Evolutionary conservation across 1,140 invertebrate genomes (phyloP).

Genomic region (Drosophila punjabiensis): DNA sequence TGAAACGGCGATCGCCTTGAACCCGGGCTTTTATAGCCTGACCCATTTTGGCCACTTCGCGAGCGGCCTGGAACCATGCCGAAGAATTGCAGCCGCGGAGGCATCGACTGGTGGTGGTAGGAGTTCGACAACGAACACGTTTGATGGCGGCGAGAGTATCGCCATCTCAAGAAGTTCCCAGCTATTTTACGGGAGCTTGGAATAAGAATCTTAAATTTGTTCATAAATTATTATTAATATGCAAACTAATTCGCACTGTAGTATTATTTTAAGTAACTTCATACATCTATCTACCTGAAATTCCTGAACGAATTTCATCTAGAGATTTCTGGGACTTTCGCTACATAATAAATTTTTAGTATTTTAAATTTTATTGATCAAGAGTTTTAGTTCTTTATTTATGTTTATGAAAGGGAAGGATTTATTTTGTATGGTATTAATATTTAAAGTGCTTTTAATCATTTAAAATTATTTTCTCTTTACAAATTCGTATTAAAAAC

Average conservation of each 20-base stretch:
- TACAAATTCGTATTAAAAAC: neutral
- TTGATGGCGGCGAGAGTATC: constrained; percentile 5
- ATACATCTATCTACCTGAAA: neutral
- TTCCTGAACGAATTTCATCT: no score
- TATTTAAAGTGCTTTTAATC: neutral
- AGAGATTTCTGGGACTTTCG: neutral
- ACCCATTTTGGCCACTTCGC: constrained; percentile 85
- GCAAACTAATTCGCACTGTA: no score
- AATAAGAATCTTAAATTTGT: rapidly evolving
- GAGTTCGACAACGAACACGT: constrained; percentile 48
- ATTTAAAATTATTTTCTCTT: neutral
- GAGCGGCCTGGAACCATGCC: constrained; percentile 39
- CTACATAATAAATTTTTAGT: no score
- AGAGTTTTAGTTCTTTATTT: no score
- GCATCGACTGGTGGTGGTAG: neutral
- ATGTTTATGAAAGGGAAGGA: no score
- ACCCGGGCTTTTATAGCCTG: constrained; percentile 87
- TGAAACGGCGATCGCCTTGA: constrained; percentile 86
- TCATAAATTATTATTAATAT: neutral
- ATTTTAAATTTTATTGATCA: no score
- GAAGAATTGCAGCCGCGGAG: constrained; percentile 68
- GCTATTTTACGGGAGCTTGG: neutral
- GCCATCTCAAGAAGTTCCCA: neutral
- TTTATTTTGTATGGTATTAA: neutral
- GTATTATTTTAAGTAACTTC: neutral